Base-by-base conservation (phyloP, 1,140 invertebrate genomes). In the Arctopsyche grandis region DNA sequence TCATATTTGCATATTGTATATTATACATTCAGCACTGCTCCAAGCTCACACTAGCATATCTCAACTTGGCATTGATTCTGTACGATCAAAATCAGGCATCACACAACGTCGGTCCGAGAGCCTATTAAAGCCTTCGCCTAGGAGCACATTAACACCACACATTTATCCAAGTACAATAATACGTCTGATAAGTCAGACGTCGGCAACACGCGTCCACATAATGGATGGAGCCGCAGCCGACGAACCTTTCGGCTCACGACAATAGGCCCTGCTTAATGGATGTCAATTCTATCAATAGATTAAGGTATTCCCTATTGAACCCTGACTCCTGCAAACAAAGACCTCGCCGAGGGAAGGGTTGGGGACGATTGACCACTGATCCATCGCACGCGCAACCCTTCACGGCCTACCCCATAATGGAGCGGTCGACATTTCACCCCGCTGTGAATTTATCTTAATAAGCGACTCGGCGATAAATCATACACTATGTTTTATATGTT, bases 221-320 rank as follows among this genome's bases (percentile, higher is more conserved):
- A 75, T 75, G 22, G 73, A 75, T 75, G 73, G 44, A 9, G 73
- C 73, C 26, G 1, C 22, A 71, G 38, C 29, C 12, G 69, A 43
- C 9, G 48, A 75, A 75, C 73, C 73, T 75, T 75, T 75, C 7
- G 44, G 73, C 21, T 10, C n/a, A 60, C 24, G 29, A 75, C 73
- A 75, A 75, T 75, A 7, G 52, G 48, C 1, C 52, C 73, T 16
- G 16, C 56, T 48, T 75, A 75, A 75, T 75, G 73, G 73, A 75
- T 75, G 73, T 75, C 73, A 75, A 75, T 75, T 75, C 73, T 75
- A 60, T 60, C 73, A 75, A 75, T 75, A 75, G 73, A 75, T 75
- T 75, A 60, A 75, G 73, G 73, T 60, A 75, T 75, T 75, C 73
- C 22, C 69, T 22, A 73, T 73, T 73, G 69, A 60, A 48, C 73